These are phyloP conservation scores for Rhizomys pruinosus DNA, from an alignment of 2,113 vertebrate genomes.

Conservation along the genomic window DNA sequence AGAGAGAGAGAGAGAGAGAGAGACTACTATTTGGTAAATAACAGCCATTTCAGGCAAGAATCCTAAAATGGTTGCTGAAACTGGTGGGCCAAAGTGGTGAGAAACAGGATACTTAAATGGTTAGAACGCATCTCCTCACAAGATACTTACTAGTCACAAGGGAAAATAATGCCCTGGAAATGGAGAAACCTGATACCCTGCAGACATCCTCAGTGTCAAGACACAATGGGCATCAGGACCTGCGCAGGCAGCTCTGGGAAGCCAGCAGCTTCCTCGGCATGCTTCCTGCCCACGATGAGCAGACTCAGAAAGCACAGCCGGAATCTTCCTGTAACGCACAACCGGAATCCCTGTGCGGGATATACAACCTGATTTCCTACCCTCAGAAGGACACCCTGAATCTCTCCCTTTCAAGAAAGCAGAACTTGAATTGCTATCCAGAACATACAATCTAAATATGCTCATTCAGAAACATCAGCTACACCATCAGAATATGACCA, in stretches of 20 bases:
- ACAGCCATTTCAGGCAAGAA: not conserved
- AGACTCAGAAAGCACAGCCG: not conserved
- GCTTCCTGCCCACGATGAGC: not conserved
- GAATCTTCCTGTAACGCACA: not conserved
- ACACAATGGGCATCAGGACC: no score
- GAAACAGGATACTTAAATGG: not conserved
- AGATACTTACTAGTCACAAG: not conserved
- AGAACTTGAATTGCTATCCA: not conserved
- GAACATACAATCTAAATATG: not conserved
- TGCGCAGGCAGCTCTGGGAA: not conserved
- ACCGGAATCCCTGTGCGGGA: no score
- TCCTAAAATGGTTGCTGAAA: slow-evolving; percentile 18
- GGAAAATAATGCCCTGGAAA: not conserved
- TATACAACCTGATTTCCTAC: not conserved
- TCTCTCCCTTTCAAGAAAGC: not conserved
- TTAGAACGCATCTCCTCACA: not conserved
- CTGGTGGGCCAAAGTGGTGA: not conserved
- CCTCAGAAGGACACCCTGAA: not conserved
- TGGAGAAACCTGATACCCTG: not conserved
- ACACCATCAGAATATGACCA: not conserved
- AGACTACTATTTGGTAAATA: not conserved
- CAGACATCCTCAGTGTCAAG: not conserved
- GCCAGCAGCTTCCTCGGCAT: fast-evolving
- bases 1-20: slow-evolving; percentile 48
- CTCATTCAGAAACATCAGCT: not conserved